Percentiles rank a stretch among this genome's conserved stretches.
Evolutionary conservation across 2,113 vertebrate genomes (phyloP).

Genomic region (Sinocyclocheilus rhinocerous): DNA sequence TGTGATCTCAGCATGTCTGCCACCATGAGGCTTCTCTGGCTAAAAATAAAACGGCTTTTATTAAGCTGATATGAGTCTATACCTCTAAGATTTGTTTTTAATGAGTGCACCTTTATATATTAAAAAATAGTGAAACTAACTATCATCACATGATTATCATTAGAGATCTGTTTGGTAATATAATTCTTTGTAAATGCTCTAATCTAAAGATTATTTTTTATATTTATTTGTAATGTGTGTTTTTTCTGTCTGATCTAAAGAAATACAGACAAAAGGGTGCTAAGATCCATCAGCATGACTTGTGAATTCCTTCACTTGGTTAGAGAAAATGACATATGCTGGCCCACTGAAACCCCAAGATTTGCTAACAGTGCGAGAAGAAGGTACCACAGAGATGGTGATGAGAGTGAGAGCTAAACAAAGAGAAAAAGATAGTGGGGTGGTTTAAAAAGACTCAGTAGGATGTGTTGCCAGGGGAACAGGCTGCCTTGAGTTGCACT

Average conservation of each 20-base stretch:
- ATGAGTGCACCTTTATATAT: no score
- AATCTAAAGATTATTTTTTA: no score
- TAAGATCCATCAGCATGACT: background rate
- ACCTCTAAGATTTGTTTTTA: no score
- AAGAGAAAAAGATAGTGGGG: background rate
- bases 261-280: background rate
- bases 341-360: background rate
- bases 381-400: background rate
- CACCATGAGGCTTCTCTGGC: no score
- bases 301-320: background rate
- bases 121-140: no score
- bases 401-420: slow-evolving; percentile 16
- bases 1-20: no score
- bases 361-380: background rate
- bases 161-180: background rate
- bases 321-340: background rate
- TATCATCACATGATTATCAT: no score
- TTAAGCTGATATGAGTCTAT: no score
- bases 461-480: slow-evolving; percentile 46
- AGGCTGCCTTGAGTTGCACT: slow-evolving; percentile 32
- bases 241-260: background rate
- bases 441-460: slow-evolving; percentile 28
- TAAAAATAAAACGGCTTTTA: no score
- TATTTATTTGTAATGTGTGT: no score
- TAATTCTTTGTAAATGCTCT: background rate